Percentiles rank a stretch among this genome's conserved stretches.
phyloP scores from a whole-genome alignment of 2,797 vertebrate genomes.

The Decapterus maruadsi region DNA sequence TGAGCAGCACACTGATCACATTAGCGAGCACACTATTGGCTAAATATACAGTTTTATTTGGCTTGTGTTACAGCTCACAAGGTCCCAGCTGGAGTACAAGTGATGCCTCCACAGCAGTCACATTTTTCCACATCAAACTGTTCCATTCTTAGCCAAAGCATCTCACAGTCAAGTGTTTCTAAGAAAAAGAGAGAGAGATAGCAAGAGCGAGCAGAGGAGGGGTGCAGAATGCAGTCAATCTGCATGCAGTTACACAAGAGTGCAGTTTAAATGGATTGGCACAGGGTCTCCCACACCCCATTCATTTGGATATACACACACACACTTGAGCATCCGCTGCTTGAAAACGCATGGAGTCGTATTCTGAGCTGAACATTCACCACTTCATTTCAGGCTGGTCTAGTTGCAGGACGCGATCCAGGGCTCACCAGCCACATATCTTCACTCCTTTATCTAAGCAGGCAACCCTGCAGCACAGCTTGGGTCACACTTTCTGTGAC shows the following conservation, averaged over 20 bases:
- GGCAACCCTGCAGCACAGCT: conserved; percentile 37
- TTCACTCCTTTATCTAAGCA: conserved; percentile 45
- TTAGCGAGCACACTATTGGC: conserved; percentile 51
- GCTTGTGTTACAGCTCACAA: conserved; percentile 53
- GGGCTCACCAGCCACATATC: conserved; percentile 35
- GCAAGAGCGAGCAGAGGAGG: conserved; percentile 32
- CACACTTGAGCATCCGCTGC: conserved; percentile 43
- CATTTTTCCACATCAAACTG: conserved; percentile 64
- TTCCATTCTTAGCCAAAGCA: conserved; percentile 56
- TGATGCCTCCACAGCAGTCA: conserved; percentile 54
- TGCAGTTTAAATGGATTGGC: conserved; percentile 75
- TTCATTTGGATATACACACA: conserved; percentile 50
- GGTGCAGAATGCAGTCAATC: conserved; percentile 56
- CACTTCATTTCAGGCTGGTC: conserved; percentile 49
- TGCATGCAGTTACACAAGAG: conserved; percentile 67
- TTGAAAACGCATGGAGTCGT: conserved; percentile 50
- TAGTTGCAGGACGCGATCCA: conserved; percentile 42
- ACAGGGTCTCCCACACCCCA: conserved; percentile 53
- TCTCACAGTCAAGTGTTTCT: conserved; percentile 39
- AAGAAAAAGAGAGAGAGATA: conserved; percentile 35
- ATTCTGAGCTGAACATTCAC: conserved; percentile 58
- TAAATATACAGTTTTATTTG: conserved; percentile 66
- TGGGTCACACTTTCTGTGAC: conserved; percentile 20
- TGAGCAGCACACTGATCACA: conserved; percentile 62
- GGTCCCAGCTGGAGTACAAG: conserved; percentile 63